These are phyloP conservation scores for Atta colombica DNA, from an alignment of 1,140 invertebrate genomes.

Conservation along the genomic window DNA sequence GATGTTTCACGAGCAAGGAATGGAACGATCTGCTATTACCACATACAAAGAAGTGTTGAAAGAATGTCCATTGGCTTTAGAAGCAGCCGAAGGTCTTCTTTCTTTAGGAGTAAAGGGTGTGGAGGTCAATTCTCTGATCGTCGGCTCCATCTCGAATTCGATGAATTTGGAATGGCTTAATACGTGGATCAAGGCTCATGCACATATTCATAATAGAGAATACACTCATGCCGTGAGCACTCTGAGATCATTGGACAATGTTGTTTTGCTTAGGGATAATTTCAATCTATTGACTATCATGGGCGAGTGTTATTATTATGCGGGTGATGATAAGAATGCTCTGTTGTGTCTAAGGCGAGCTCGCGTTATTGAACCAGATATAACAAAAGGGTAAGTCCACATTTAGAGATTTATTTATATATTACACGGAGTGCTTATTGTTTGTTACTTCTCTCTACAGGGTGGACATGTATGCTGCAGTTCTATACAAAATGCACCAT, in stretches of 20 bases:
- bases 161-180: conserved; percentile 88
- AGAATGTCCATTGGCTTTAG: conserved; percentile 92
- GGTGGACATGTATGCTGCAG: conserved; percentile 85
- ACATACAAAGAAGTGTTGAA: conserved; percentile 92
- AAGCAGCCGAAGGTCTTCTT: conserved; percentile 90
- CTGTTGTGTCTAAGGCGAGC: conserved; percentile 85
- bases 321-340: conserved; percentile 87
- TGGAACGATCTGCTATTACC: conserved; percentile 91
- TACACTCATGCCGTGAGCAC: conserved; percentile 89
- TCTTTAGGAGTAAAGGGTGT: conserved; percentile 90
- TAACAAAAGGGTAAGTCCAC: conserved; percentile 84
- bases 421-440: not conserved
- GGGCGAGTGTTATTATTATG: conserved; percentile 90
- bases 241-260: conserved; percentile 89
- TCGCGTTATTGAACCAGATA: conserved; percentile 88
- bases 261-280: conserved; percentile 89
- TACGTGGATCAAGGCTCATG: conserved; percentile 90
- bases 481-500: conserved; percentile 85
- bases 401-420: not conserved
- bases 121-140: conserved; percentile 90
- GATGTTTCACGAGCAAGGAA: conserved; percentile 90
- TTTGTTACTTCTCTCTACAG: conserved; percentile 69
- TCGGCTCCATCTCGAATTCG: conserved; percentile 86
- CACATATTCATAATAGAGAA: conserved; percentile 89
- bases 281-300: conserved; percentile 89